Base-by-base conservation (phyloP, 2,888 invertebrate species). In the Stenolophus ochropezus region DNA sequence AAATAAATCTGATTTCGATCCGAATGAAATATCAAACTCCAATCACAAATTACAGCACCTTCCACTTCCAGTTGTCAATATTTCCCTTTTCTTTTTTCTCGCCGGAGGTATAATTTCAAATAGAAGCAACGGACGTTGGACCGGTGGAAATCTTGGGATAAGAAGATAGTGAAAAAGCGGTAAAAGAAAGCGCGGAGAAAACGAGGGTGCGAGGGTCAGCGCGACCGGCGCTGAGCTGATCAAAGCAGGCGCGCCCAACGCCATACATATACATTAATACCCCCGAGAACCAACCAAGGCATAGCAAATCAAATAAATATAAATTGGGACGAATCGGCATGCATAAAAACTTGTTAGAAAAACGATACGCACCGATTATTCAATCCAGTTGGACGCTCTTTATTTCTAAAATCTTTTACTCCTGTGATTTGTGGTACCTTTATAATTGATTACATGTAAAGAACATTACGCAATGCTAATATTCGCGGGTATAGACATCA, bases 201-300 rank as follows among this genome's bases (percentile, higher is more conserved):
- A 49, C 49, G 73, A 73, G 49, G 49, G 73, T 73, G 49, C 73
- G 21, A 47, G 49, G 73, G 73, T 73, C 73, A 73, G 73, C 16
- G 21, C 42, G 23, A 73, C 65, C 8, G 3, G 33, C 33, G 33
- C 3, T 3, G 33, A 8, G 8, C 33, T 69, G 73, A 51, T 73
- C 73, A 73, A 73, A 73, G 73, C 4, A 27, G 65, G 20, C 33
- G 65, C 14, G 33, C 16, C 18, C 6, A 27, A 16, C 3, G 11
- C 33, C 33, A 27, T 69, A 27, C 18, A 27, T 27, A 18, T 69
- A 69, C 65, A 69, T 69, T 33, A 33, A 69, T 33, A 69, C 18
- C 33, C 33, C 11, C 0, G 65, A 5, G 11, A 18, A 33, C 18
- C 14, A 33, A 18, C 14, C 14, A 3, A n/a, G n/a, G 11, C 14